phyloP scores from a whole-genome alignment of 1,140 invertebrate genomes.

The Rhagoletis zephyria region DNA sequence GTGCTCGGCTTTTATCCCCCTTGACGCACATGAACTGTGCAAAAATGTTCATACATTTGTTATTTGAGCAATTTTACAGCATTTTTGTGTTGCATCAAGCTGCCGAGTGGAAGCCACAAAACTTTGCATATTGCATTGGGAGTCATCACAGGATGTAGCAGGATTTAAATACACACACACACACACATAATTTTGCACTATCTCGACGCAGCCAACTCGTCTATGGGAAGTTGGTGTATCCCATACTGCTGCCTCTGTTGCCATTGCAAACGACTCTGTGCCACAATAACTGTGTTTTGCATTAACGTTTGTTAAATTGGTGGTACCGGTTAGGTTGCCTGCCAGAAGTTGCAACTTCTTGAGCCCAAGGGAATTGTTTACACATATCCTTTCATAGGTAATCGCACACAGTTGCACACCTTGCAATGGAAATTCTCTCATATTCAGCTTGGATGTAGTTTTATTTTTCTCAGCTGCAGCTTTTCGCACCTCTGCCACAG shows the following conservation, averaged over 20 bases:
- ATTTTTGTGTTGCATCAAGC: conserved; percentile 42
- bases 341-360: conserved; percentile 46
- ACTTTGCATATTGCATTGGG: conserved; percentile 50
- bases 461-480: conserved; percentile 41
- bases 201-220: no score
- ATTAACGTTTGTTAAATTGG: conserved; percentile 35
- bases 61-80: conserved; percentile 44
- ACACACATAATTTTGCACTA: neutral
- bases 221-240: neutral
- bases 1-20: neutral
- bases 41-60: conserved; percentile 39
- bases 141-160: neutral
- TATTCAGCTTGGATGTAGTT: neutral
- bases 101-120: conserved; percentile 46
- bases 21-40: neutral
- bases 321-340: neutral
- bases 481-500: conserved; percentile 36
- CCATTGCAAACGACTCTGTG: neutral
- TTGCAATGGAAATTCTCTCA: neutral
- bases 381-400: conserved; percentile 17
- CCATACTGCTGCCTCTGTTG: neutral
- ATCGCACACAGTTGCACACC: conserved; percentile 20
- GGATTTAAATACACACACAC: neutral
- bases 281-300: conserved; percentile 40
- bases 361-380: conserved; percentile 49